Base-by-base conservation (phyloP, 2,888 invertebrate species). In the Drosophila buzzatii region DNA sequence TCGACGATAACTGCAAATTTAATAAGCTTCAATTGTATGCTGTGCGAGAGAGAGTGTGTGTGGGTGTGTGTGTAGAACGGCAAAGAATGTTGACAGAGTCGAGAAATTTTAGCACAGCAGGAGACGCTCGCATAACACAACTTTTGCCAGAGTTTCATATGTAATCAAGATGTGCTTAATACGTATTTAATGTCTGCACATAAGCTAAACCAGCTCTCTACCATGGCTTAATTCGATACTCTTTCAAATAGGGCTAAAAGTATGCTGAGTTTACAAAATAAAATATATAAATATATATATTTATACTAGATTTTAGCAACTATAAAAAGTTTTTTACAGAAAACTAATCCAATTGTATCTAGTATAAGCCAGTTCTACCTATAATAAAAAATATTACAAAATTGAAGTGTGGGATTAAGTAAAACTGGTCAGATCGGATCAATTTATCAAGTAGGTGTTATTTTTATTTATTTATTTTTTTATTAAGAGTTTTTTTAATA, bases 141-240 rank as follows among this genome's bases (percentile, higher is more conserved):
- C 33, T 41, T 59, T 42, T 55, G 41, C 9, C 18, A 31, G 16
- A 31, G 23, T n/a, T 52, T 69, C n/a, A 64, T 31, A 61, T 33
- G 41, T 63, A 61, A 64, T 70, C 76, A 73, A 63, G 57, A 58
- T 59, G 63, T 51, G 55, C 56, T 49, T 72, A 65, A 63, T 63
- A 63, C 53, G 27, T 57, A 27, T 59, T 58, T 49, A 71, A 79
- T 79, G 63, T 64, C 51, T 44, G 51, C 45, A 72, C 49, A 58
- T 45, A 51, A 18, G 55, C 41, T 41, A 8, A 57, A 42, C 14
- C 10, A 37, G 39, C 18, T 14, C 42, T 5, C 14, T 18, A 33
- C 33, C 16, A 73, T 57, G 37, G 33, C 42, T 27, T 23, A 55
- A 20, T 31, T 27, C 20, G 20, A 41, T 23, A 76, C 42, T 37